Evolutionary conservation across 2,888 invertebrate genomes (phyloP).

Genomic region (Fabriciana adippe): DNA sequence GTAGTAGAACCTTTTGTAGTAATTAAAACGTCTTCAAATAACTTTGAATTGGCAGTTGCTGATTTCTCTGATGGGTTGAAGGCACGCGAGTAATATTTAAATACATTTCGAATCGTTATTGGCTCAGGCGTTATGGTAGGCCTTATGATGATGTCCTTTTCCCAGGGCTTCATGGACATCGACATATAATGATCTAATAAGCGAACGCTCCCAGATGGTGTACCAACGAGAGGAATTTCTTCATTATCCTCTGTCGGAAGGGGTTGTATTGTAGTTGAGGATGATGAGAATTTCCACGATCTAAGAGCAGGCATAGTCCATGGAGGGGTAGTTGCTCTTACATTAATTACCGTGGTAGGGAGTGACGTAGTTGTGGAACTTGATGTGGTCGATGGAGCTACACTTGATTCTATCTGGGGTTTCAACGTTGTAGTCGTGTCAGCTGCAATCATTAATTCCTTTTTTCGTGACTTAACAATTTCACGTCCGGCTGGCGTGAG

Average conservation of each 20-base stretch:
- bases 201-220: constrained; percentile 61
- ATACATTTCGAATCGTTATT: constrained; percentile 59
- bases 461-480: constrained; percentile 65
- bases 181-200: constrained; percentile 63
- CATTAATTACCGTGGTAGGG: constrained; percentile 50
- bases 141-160: constrained; percentile 68
- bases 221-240: constrained; percentile 57
- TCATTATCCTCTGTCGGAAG: constrained; percentile 61
- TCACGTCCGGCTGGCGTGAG: constrained; percentile 59
- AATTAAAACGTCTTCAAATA: constrained; percentile 66
- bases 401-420: constrained; percentile 54
- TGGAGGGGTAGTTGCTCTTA: constrained; percentile 66
- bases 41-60: constrained; percentile 56
- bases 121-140: constrained; percentile 67
- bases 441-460: constrained; percentile 63
- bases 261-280: constrained; percentile 60
- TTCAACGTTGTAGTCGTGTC: constrained; percentile 56
- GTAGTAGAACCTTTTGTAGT: constrained; percentile 63
- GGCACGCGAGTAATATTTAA: constrained; percentile 62
- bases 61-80: constrained; percentile 58
- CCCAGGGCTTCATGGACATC: constrained; percentile 68
- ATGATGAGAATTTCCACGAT: constrained; percentile 66
- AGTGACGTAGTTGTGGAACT: constrained; percentile 48
- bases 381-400: constrained; percentile 50
- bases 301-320: constrained; percentile 80